Evolutionary conservation across 1,140 invertebrate genomes (phyloP).

Genomic region (Lepidurus packardi): DNA sequence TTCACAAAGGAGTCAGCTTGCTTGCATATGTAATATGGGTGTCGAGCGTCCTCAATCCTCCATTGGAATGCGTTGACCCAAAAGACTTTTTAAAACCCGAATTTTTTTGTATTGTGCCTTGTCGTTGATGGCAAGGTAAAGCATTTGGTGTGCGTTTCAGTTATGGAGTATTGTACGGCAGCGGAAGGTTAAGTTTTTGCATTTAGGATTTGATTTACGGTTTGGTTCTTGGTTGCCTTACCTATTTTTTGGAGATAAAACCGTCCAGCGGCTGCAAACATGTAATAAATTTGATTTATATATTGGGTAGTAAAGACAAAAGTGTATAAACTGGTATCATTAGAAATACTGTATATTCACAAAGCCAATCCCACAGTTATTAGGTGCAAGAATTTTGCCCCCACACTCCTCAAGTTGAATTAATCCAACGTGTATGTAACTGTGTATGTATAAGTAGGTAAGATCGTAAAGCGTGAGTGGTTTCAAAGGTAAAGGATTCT

Average conservation of each 20-base stretch:
- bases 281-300: background rate
- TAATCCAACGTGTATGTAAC: background rate
- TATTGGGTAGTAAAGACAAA: too few species aligned
- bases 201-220: background rate
- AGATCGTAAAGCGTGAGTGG: background rate
- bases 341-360: background rate
- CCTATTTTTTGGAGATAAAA: background rate
- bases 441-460: conserved; percentile 15
- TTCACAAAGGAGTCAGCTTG: background rate
- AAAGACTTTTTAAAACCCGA: background rate
- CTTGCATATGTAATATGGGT: conserved; percentile 11
- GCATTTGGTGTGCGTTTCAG: background rate
- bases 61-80: conserved; percentile 5
- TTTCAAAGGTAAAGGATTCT: background rate
- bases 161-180: background rate
- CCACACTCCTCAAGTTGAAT: background rate
- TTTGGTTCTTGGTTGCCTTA: background rate
- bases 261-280: background rate
- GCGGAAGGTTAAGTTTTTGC: background rate
- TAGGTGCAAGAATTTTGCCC: background rate
- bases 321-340: too few species aligned
- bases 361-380: conserved; percentile 1
- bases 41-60: background rate
- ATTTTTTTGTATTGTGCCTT: background rate
- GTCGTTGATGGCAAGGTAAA: background rate